Evolutionary conservation across 2,797 vertebrate genomes (phyloP), one percentile per base, ranked within the genome.

Genomic region (Scleropages formosus): DNA sequence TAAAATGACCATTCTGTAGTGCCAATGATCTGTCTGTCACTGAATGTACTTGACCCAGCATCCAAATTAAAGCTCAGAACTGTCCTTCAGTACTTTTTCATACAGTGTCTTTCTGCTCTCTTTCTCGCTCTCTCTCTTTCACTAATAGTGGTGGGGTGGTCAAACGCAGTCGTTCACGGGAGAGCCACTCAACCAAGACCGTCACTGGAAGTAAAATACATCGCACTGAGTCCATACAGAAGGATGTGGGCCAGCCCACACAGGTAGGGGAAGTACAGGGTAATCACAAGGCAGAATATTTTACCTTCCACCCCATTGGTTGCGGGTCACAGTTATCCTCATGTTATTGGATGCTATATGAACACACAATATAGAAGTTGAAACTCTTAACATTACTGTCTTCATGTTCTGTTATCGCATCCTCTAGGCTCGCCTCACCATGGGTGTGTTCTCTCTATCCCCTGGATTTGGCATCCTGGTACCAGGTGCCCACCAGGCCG

Each of bases 391-490:
- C 53, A 1, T 3, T 56, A 49, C 7, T 3, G 0, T 18, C 70
- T n/a, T 9, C 31, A 8, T 22, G 8, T 13, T 26, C 44, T 73
- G 62, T 64, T 27, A 18, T 53, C 27, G 8, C 27, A 18, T 15
- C 74, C 16, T 62, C 39, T 85, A 98, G 96, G 85, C 80, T 67
- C 86, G 84, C 9, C 79, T 95, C 82, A 87, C 79, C 0, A 8
- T 89, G 0, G 94, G 95, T 26, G 86, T 94, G 86, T 98, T 99
- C 86, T 90, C 88, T 0, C 82, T 98, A 73, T 91, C 79, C 79
- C 96, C 96, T 0, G 92, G 88, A 1, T 84, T 80, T 1, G 95
- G 94, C 18, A 76, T 58, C 31, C 12, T 98, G 20, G 18, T 77
- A 22, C 82, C 95, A 0, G 93, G 91, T 1, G 85, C 81, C 39